Evolutionary conservation across 1,140 invertebrate genomes (phyloP), one percentile per base, ranked within the genome.

Genomic region (Drosophila lowei): DNA sequence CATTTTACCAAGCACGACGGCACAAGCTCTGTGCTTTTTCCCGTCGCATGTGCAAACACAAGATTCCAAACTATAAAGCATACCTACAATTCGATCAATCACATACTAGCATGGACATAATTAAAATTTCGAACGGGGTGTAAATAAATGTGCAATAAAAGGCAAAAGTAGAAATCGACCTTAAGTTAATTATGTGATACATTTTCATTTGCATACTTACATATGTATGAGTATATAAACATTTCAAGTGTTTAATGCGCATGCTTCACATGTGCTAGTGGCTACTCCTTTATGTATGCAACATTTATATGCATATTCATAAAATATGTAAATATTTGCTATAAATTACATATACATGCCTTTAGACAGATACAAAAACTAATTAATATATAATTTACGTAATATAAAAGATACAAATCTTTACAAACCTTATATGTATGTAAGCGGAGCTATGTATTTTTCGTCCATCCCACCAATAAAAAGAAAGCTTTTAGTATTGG

Each of bases 1-100:
- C 63, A 46, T 73, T 62, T 53, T 57, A 68, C 63, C 41, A 54
- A 59, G 73, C 63, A 63, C 54, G 73, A 54, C 60, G 59, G 48
- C 63, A 68, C 70, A 68, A 71, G 58, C 49, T 63, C 58, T 44
- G 16, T 56, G 28, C 42, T 15, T 56, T 25, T 11, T 34, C 3
- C 34, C 9, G 23, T 46, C 21, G 42, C 54, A 28, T 58, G 60
- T 43, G 64, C 44, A 52, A 62, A 50, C 41, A 41, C 59, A 8
- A 21, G 30, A 13, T 30, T 30, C 7, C 7, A 8, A 8, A 30
- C 28, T 30, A 8, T 0, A 30, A 2, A 30, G 28, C 28, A 30
- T 30, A 30, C 28, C 18, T 58, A 13, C 11, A 44, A 44, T 48
- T 11, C 23, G 38, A 43, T 6, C 18, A 53, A 16, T 3, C 6